Percentiles rank a stretch among this genome's conserved stretches.
phyloP scores from a whole-genome alignment of 2,888 invertebrate species.

The Bellardia pandia region DNA sequence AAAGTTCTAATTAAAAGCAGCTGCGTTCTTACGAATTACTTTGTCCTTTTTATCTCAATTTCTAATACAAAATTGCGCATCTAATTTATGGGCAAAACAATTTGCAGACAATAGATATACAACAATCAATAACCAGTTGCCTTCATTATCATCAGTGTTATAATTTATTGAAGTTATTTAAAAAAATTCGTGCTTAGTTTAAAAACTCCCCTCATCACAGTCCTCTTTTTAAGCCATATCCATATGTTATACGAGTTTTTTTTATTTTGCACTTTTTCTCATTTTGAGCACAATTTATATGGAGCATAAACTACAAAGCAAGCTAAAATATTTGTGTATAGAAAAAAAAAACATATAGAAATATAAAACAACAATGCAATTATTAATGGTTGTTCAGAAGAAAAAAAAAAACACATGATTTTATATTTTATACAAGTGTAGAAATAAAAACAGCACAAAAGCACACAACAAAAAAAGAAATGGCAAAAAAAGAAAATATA shows the following conservation, averaged over 20 bases:
- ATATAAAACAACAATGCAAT: slow-evolving; percentile 64
- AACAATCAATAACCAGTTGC: too few species aligned
- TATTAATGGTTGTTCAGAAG: slow-evolving; percentile 68
- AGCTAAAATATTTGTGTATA: slow-evolving; percentile 28
- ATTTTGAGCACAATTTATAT: slow-evolving; percentile 64
- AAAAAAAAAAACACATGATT: slow-evolving; percentile 36
- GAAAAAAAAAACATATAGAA: slow-evolving; percentile 51
- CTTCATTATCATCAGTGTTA: too few species aligned
- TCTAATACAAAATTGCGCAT: too few species aligned
- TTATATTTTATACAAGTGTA: slow-evolving; percentile 12
- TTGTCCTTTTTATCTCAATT: too few species aligned
- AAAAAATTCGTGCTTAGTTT: not conserved
- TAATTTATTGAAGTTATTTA: too few species aligned
- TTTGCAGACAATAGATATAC: too few species aligned
- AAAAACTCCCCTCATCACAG: not conserved
- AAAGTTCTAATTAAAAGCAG: too few species aligned
- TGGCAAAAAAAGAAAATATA: not conserved
- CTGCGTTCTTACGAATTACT: too few species aligned
- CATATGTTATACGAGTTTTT: slow-evolving; percentile 10
- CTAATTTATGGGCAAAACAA: too few species aligned
- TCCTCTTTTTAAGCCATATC: slow-evolving; percentile 16
- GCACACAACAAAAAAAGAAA: not conserved
- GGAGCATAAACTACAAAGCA: slow-evolving; percentile 71
- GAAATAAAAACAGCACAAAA: slow-evolving; percentile 26
- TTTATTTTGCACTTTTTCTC: slow-evolving; percentile 29